Conservation (phyloP, 2,888 invertebrate genomes). For the Ectemnius lituratus region DNA sequence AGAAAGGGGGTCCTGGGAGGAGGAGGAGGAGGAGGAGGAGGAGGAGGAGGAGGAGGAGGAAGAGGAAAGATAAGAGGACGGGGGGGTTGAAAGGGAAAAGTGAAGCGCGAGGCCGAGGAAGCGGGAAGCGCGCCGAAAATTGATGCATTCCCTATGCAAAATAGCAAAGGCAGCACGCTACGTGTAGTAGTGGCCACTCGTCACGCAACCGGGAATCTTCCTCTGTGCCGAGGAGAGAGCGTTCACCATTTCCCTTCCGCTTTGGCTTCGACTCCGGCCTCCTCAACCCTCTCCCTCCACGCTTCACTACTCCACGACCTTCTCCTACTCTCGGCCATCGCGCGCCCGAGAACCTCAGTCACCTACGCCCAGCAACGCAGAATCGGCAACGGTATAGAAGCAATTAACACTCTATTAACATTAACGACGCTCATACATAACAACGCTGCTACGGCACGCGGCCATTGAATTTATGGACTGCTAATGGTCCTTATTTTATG, state of each 20-base stretch:
- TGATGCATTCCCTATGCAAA: constrained; percentile 76
- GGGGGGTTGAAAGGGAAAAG: constrained; percentile 8
- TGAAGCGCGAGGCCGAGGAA: constrained; percentile 40
- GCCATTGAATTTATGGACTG: constrained; percentile 74
- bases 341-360: constrained; percentile 69
- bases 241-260: constrained; percentile 36
- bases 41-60: not conserved
- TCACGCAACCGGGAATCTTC: constrained; percentile 65
- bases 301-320: constrained; percentile 10
- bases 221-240: constrained; percentile 38
- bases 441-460: constrained; percentile 65
- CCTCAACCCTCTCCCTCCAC: constrained; percentile 53
- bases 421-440: constrained; percentile 78
- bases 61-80: not conserved
- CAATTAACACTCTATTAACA: constrained; percentile 78
- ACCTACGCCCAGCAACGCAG: constrained; percentile 76
- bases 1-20: not conserved
- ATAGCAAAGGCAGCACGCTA: constrained; percentile 67
- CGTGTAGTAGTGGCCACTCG: constrained; percentile 65
- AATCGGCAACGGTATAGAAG: constrained; percentile 74
- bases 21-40: not conserved
- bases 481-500: constrained; percentile 76
- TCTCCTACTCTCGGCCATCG: constrained; percentile 46
- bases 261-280: constrained; percentile 50
- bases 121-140: constrained; percentile 70